Evolutionary conservation across 1,140 invertebrate genomes (phyloP).

Genomic region (Pogonognathellus flavescens): DNA sequence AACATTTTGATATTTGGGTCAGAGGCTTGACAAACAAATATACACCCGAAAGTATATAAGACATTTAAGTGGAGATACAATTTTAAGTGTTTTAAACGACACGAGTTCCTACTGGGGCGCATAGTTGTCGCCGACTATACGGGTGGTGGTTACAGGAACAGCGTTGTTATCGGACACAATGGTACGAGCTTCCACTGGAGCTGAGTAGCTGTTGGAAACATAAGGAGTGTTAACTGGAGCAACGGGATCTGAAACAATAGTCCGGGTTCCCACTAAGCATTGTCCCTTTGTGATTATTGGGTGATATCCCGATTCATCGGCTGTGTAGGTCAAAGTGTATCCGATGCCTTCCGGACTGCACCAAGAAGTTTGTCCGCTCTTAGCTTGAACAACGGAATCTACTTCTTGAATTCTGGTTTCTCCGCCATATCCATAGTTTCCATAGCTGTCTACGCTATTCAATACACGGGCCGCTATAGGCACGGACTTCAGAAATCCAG

Average conservation of each 20-base stretch:
- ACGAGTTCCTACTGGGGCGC: too few relatives aligned
- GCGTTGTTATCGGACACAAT: too few relatives aligned
- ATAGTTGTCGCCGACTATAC: too few relatives aligned
- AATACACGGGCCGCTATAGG: background rate
- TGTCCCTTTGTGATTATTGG: background rate
- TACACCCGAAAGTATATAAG: too few relatives aligned
- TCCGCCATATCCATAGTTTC: slow-evolving; percentile 22
- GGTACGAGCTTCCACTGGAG: too few relatives aligned
- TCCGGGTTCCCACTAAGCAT: too few relatives aligned
- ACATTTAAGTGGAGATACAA: too few relatives aligned
- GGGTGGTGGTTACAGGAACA: too few relatives aligned
- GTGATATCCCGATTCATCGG: slow-evolving; percentile 5
- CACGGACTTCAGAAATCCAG: background rate
- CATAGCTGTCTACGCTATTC: background rate
- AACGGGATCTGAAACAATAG: too few relatives aligned
- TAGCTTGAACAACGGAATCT: background rate
- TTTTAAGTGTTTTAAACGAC: too few relatives aligned
- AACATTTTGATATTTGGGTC: too few relatives aligned
- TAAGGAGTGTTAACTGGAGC: background rate
- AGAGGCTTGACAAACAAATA: too few relatives aligned
- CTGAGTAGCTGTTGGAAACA: background rate
- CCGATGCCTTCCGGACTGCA: background rate
- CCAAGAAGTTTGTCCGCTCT: background rate
- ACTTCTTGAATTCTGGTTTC: slow-evolving; percentile 1
- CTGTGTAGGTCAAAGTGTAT: slow-evolving; percentile 10